Evolutionary conservation across 2,797 vertebrate genomes (phyloP).

Genomic region (Muscicapa striata): DNA sequence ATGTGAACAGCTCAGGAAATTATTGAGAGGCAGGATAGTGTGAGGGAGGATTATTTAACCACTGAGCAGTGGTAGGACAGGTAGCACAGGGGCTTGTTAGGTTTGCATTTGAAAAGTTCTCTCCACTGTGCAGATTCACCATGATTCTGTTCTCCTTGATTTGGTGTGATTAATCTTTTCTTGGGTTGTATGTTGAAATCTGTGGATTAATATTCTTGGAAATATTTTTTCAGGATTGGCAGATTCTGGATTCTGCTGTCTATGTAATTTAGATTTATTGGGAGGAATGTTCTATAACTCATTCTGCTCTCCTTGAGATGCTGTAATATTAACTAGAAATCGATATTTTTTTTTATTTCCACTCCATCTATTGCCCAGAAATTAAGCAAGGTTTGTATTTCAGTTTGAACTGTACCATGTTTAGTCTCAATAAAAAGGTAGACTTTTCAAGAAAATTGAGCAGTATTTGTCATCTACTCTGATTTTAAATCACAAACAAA

Average conservation of each 20-base stretch:
- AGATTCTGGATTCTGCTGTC: background rate
- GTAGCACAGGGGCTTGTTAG: background rate
- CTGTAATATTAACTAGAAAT: background rate
- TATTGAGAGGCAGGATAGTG: background rate
- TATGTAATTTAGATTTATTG: background rate
- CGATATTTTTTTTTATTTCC: background rate
- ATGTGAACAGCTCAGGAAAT: slow-evolving; percentile 54
- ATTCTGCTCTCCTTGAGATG: background rate
- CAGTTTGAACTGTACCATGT: background rate
- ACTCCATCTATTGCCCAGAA: background rate
- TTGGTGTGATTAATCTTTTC: background rate
- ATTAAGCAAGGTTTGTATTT: background rate
- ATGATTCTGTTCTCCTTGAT: background rate
- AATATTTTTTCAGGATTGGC: background rate
- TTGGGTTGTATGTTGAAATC: background rate
- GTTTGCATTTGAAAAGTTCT: background rate
- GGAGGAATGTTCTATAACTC: background rate
- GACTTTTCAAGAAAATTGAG: background rate
- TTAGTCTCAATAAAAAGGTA: background rate
- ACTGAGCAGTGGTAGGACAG: background rate
- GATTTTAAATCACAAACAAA: background rate
- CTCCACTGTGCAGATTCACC: background rate
- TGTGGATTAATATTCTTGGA: background rate
- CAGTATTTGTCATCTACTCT: background rate
- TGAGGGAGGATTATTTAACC: slow-evolving; percentile 13